Percentiles rank a stretch among this genome's conserved stretches.
Evolutionary conservation across 2,888 invertebrate genomes (phyloP).

Genomic region (Agrochola macilenta): DNA sequence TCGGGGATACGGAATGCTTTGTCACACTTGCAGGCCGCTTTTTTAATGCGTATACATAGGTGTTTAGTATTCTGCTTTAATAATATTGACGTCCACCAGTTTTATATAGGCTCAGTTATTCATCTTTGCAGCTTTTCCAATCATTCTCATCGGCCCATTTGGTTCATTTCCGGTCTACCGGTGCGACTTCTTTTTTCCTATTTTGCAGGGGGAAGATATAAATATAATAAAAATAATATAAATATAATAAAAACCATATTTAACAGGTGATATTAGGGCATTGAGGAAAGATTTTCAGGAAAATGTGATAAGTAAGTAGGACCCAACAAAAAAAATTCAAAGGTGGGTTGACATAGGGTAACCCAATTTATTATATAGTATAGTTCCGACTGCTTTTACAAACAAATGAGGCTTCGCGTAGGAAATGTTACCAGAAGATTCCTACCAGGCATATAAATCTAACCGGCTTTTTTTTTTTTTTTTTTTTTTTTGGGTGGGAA

Average conservation of each 20-base stretch:
- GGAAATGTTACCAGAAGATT: slow-evolving; percentile 39
- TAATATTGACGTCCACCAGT: too few relatives aligned
- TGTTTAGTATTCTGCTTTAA: background rate
- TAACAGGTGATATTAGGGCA: background rate
- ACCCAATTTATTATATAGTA: slow-evolving; percentile 42
- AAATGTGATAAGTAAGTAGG: slow-evolving; percentile 20
- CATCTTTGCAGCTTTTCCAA: background rate
- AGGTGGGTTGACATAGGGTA: slow-evolving; percentile 25
- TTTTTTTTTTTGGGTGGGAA: too few relatives aligned
- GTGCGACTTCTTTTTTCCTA: background rate
- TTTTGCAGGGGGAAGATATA: too few relatives aligned
- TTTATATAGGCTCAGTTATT: background rate
- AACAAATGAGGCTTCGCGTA: slow-evolving; percentile 29
- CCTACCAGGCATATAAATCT: slow-evolving; percentile 28
- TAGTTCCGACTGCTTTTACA: slow-evolving; percentile 31
- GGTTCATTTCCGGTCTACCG: background rate
- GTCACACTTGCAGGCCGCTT: background rate
- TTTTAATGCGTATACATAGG: background rate
- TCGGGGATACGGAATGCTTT: too few relatives aligned
- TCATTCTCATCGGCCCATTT: background rate
- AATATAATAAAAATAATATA: too few relatives aligned
- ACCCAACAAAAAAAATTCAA: slow-evolving; percentile 11
- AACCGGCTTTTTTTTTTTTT: too few relatives aligned
- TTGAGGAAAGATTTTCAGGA: background rate
- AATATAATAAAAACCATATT: background rate